Evolutionary conservation across 2,113 vertebrate genomes (phyloP), one percentile per base, ranked within the genome.

Genomic region (Prochilodus magdalenae): DNA sequence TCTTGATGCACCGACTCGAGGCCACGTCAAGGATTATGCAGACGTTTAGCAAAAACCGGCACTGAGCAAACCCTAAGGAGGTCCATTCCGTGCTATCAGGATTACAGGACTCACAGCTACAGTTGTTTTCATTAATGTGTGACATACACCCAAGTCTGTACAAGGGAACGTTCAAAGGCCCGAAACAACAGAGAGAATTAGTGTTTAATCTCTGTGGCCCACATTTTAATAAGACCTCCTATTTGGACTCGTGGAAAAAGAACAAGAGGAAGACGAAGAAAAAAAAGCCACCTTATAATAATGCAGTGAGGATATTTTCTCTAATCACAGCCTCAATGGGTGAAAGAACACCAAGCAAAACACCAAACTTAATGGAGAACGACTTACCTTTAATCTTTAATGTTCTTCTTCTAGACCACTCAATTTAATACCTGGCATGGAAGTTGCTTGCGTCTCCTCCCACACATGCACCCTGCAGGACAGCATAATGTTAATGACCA

Each of bases 301-400:
- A 86, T 88, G 86, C 75, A 75, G 80, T 63, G 51, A 49, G 33
- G 84, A 83, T 77, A 66, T 20, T 14, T 81, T 70, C 77, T 87
- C 65, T 84, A 88, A 91, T 93, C 84, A 75, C 81, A 84, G 78
- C 63, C 81, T 86, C 36, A 60, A 86, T 89, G 82, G 87, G 73
- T 87, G 84, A 82, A 74, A 85, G 85, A 88, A 82, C 91, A 89
- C 90, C 88, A 86, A 78, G 79, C 78, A 86, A 87, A 85, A 87
- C 86, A 90, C 87, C 83, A 78, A 82, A 86, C 89, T 91, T 88
- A 91, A 91, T 90, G 83, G 83, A 84, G 89, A 90, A 88, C 79
- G 80, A 87, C 91, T 88, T 88, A 89, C 88, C 88, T 90, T 91
- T 87, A 83, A 87, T 84, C 88, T 87, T 89, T 90, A 86, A 87